Conservation (phyloP, 2,113 vertebrate species). For the Geococcyx californianus region DNA sequence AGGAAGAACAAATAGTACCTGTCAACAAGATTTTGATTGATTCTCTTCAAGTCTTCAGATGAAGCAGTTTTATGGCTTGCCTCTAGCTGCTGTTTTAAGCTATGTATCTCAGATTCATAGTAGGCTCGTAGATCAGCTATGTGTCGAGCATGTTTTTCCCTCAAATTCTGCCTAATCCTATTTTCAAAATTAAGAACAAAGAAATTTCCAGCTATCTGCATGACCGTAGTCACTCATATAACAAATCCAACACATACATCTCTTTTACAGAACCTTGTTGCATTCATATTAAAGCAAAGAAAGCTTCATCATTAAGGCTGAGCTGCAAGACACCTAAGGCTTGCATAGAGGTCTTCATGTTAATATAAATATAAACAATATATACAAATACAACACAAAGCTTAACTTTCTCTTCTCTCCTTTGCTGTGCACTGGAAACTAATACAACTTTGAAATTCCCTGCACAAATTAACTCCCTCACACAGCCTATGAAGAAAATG, state of each 20-base stretch:
- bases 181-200: background rate
- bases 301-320: background rate
- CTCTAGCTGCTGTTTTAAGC: conserved; percentile 85
- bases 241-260: background rate
- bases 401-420: background rate
- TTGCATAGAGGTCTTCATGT: background rate
- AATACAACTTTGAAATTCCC: background rate
- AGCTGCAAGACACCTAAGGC: background rate
- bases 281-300: background rate
- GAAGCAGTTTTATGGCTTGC: conserved; percentile 73
- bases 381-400: background rate
- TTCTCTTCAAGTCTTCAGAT: conserved; percentile 80
- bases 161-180: conserved; percentile 90
- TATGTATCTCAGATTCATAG: conserved; percentile 90
- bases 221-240: background rate
- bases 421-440: background rate
- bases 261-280: background rate
- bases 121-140: conserved; percentile 91
- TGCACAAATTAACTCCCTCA: background rate
- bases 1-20: conserved; percentile 74
- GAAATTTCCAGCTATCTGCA: background rate
- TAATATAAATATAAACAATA: background rate
- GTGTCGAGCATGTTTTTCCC: conserved; percentile 92
- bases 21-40: conserved; percentile 82
- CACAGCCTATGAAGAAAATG: background rate